A percentile compares a stretch with the other conserved stretches of the same genome.
phyloP scores from a whole-genome alignment of 2,888 invertebrate genomes.

The Tetramorium bicarinatum region DNA sequence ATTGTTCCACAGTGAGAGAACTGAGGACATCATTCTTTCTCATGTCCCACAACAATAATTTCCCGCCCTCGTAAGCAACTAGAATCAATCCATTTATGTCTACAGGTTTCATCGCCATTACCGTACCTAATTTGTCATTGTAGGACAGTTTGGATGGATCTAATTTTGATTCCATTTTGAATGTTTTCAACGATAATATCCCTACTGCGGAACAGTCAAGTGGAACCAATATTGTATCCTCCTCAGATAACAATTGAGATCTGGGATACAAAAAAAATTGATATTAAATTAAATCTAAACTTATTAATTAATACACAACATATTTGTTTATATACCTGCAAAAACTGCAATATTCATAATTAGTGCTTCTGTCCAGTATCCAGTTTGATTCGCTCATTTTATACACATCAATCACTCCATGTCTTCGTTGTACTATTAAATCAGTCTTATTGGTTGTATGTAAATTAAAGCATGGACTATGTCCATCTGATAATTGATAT shows the following conservation, averaged over 20 bases:
- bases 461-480: conserved; percentile 89
- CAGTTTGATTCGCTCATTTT: conserved; percentile 88
- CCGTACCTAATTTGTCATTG: conserved; percentile 87
- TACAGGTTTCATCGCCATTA: conserved; percentile 89
- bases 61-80: conserved; percentile 92
- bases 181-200: conserved; percentile 87
- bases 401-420: conserved; percentile 91
- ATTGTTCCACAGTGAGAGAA: conserved; percentile 88
- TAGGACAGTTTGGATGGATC: conserved; percentile 71
- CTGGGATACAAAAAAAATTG: conserved; percentile 66
- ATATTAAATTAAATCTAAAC: background rate
- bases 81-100: conserved; percentile 88
- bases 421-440: conserved; percentile 92
- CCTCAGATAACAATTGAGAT: conserved; percentile 87
- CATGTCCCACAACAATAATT: conserved; percentile 91
- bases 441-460: conserved; percentile 88
- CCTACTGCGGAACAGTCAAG: conserved; percentile 89
- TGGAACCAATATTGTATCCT: conserved; percentile 89
- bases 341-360: conserved; percentile 90
- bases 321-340: conserved; percentile 87
- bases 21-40: conserved; percentile 88
- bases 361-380: conserved; percentile 87
- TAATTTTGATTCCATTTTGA: conserved; percentile 78
- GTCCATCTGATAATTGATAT: conserved; percentile 86
- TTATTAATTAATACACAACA: background rate